These are phyloP conservation scores for Hyperoplus immaculatus DNA, from an alignment of 2,797 vertebrate genomes.

Conservation along the genomic window DNA sequence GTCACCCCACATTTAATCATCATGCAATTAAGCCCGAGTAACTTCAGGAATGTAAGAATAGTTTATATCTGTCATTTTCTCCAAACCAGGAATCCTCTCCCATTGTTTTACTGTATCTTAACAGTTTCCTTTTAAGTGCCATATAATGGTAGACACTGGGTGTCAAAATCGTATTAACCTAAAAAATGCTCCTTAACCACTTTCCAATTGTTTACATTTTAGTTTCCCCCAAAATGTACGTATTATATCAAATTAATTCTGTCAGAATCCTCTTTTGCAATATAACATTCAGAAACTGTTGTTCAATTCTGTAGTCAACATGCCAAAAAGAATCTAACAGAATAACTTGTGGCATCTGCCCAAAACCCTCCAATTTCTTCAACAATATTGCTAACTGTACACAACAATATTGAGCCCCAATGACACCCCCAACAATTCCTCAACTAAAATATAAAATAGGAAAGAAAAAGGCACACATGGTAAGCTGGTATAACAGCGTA, in stretches of 20 bases:
- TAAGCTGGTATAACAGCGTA: background rate
- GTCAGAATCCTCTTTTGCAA: conserved; percentile 3
- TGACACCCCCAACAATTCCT: conserved; percentile 15
- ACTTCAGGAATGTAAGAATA: conserved; percentile 31
- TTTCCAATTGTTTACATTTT: conserved; percentile 15
- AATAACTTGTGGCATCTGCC: conserved; percentile 26
- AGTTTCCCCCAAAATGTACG: background rate
- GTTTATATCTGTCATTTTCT: conserved; percentile 15
- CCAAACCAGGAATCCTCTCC: conserved; percentile 12
- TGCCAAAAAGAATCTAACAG: conserved; percentile 17
- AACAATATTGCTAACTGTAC: conserved; percentile 3
- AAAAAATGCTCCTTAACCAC: conserved; percentile 21
- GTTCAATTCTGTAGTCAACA: background rate
- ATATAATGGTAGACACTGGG: conserved; percentile 24
- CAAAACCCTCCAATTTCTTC: conserved; percentile 2
- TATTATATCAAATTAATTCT: background rate
- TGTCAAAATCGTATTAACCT: conserved; percentile 5
- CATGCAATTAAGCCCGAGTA: conserved; percentile 14
- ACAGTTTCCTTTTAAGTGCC: conserved; percentile 80
- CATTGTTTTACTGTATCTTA: conserved; percentile 58
- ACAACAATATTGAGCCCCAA: conserved; percentile 13
- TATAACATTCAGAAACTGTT: background rate
- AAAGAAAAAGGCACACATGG: conserved; percentile 22
- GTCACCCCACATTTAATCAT: conserved; percentile 56
- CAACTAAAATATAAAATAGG: background rate